These are phyloP conservation scores for Alosa alosa DNA, from an alignment of 2,113 vertebrate species.

Conservation along the genomic window DNA sequence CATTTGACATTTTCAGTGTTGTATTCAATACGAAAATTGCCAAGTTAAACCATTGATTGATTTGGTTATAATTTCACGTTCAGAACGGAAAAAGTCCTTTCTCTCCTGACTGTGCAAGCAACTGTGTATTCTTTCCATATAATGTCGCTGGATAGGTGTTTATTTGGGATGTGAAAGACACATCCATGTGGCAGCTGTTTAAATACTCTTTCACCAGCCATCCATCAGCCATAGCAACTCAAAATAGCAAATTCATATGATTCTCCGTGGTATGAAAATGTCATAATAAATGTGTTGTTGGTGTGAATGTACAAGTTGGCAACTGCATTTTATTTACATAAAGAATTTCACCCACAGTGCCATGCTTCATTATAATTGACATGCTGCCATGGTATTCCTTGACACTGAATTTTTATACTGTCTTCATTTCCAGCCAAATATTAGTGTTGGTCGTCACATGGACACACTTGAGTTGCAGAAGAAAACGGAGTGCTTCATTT, in stretches of 20 bases:
- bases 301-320: conserved; percentile 14
- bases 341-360: neutral
- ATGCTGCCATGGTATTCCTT: neutral
- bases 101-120: neutral
- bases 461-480: neutral
- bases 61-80: too few species aligned
- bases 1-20: too few species aligned
- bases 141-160: neutral
- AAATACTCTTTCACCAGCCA: neutral
- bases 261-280: neutral
- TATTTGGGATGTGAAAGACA: neutral
- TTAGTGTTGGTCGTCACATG: neutral
- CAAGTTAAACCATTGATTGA: too few species aligned
- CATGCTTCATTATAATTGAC: neutral
- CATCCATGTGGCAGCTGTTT: neutral
- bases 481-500: neutral
- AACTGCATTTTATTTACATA: neutral
- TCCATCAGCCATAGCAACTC: neutral
- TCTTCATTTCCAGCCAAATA: conserved; percentile 9
- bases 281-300: conserved; percentile 30
- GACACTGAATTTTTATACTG: conserved; percentile 15
- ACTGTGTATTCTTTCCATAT: neutral
- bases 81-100: neutral
- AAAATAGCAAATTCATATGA: conserved; percentile 4
- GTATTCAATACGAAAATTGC: too few species aligned